Conservation (phyloP, 1,140 invertebrate species). For the Drosophila pseudoobscura region DNA sequence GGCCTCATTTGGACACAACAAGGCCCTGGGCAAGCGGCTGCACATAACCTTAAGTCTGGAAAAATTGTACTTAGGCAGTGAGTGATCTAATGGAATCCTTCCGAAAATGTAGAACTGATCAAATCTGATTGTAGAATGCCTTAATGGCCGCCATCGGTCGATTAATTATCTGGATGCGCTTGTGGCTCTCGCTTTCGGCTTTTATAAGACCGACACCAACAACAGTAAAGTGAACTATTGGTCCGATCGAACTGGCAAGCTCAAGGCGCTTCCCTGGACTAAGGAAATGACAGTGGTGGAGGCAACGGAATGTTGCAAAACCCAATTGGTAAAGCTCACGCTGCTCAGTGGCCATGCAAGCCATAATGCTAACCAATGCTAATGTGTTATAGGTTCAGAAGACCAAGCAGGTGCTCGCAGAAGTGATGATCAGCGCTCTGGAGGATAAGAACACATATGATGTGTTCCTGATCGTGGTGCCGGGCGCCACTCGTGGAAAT, state of each 20-base stretch:
- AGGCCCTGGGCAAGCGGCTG: conserved; percentile 55
- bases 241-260: conserved; percentile 45
- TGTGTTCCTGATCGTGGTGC: conserved; percentile 73
- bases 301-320: conserved; percentile 47
- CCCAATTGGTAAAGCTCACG: conserved; percentile 27
- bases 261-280: conserved; percentile 54
- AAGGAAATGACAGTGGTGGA: conserved; percentile 50
- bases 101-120: too few relatives aligned
- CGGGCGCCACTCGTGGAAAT: conserved; percentile 68
- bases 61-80: conserved; percentile 59
- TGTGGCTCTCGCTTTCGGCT: conserved; percentile 71
- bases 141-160: conserved; percentile 46
- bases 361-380: neutral
- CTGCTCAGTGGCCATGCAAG: too few relatives aligned
- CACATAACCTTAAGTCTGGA: conserved; percentile 74
- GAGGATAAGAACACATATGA: conserved; percentile 51
- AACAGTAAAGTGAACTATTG: conserved; percentile 49
- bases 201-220: conserved; percentile 60
- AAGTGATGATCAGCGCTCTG: conserved; percentile 49
- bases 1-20: conserved; percentile 65
- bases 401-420: conserved; percentile 53
- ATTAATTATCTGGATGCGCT: conserved; percentile 65
- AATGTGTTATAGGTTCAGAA: conserved; percentile 37
- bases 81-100: conserved; percentile 3
- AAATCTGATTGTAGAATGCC: conserved; percentile 31